These are phyloP conservation scores for Platynereis dumerilii DNA, from an alignment of 2,888 invertebrate genomes.

Conservation along the genomic window DNA sequence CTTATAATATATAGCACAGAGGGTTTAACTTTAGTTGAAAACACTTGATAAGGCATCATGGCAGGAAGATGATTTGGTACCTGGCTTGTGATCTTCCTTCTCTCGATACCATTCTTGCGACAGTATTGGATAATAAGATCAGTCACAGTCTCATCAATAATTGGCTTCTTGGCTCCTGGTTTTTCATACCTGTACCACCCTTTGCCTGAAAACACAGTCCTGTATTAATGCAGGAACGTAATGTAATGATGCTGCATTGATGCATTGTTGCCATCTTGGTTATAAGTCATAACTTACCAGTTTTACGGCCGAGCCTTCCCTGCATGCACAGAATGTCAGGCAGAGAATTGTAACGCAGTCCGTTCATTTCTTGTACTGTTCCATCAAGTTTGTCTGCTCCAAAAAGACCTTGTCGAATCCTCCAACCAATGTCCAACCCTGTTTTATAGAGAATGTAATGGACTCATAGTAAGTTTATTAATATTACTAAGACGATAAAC, in stretches of 20 bases:
- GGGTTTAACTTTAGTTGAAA: no score
- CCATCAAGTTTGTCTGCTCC: conserved; percentile 43
- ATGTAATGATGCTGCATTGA: no score
- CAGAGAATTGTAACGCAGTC: conserved; percentile 45
- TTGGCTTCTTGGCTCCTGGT: conserved; percentile 43
- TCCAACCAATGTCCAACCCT: conserved; percentile 49
- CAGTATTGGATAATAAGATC: conserved; percentile 48
- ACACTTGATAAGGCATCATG: no score
- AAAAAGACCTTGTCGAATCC: conserved; percentile 44
- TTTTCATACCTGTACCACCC: conserved; percentile 58
- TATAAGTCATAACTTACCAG: no score
- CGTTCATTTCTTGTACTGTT: conserved; percentile 43
- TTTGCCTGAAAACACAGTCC: conserved; percentile 41
- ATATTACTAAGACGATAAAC: neutral
- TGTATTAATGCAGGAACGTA: neutral
- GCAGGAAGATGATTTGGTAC: no score
- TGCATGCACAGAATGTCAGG: conserved; percentile 42
- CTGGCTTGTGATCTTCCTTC: conserved; percentile 47
- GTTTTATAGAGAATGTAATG: neutral
- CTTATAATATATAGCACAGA: no score
- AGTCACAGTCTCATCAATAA: conserved; percentile 44
- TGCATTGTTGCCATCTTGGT: no score
- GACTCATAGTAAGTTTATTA: neutral
- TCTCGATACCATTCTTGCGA: conserved; percentile 43
- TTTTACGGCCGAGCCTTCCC: conserved; percentile 53